Conservation (phyloP, 2,888 invertebrate genomes). For the Polietes domitor region DNA sequence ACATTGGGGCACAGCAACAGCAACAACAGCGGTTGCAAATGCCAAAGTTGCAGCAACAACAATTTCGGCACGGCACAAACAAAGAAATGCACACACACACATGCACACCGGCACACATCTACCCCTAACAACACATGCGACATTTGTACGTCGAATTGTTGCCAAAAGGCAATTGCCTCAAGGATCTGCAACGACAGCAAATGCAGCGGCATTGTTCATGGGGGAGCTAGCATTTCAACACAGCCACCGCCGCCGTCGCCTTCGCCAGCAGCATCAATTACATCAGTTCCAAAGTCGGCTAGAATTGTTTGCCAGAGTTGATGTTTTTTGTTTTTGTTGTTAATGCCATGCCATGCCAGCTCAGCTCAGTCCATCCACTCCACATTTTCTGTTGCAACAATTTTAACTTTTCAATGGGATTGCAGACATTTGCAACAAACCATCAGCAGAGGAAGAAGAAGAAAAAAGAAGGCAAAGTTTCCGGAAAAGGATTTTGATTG, state of each 20-base stretch:
- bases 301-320: slow-evolving; percentile 42
- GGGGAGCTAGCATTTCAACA: slow-evolving; percentile 1
- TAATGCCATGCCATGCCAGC: background rate
- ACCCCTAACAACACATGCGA: slow-evolving; percentile 42
- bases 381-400: slow-evolving; percentile 34
- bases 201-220: slow-evolving; percentile 25
- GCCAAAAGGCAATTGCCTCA: slow-evolving; percentile 63
- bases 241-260: slow-evolving; percentile 15
- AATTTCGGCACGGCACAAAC: slow-evolving; percentile 2
- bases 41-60: slow-evolving; percentile 3
- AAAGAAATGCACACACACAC: slow-evolving; percentile 23
- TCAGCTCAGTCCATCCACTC: background rate
- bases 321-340: slow-evolving; percentile 20
- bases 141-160: slow-evolving; percentile 53
- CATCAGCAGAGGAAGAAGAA: background rate
- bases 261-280: slow-evolving; percentile 20
- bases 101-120: background rate
- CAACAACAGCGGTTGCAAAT: slow-evolving; percentile 9
- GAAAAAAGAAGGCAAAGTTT: background rate
- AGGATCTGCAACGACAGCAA: slow-evolving; percentile 42
- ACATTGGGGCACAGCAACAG: slow-evolving; percentile 42
- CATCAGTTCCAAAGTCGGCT: slow-evolving; percentile 49
- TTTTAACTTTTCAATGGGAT: slow-evolving; percentile 56
- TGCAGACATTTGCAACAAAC: background rate
- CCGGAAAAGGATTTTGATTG: background rate